phyloP scores from a whole-genome alignment of 2,113 vertebrate genomes.

The Calyptomena viridis region DNA sequence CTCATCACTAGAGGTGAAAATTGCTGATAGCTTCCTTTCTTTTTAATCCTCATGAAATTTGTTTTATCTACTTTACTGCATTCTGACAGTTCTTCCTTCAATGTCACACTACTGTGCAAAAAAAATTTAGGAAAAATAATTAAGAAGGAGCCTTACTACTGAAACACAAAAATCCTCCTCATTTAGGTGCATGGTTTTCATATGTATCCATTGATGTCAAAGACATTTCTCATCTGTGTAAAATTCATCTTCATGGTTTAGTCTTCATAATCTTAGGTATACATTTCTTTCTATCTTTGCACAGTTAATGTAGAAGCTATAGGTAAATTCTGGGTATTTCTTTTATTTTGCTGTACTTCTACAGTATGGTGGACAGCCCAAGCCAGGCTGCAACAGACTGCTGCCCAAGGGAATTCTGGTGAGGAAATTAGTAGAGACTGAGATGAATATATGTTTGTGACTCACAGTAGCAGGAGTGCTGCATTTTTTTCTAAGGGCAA shows the following conservation, averaged over 20 bases:
- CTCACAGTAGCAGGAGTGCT: neutral
- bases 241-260: neutral
- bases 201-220: neutral
- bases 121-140: neutral
- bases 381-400: neutral
- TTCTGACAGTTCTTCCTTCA: neutral
- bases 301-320: neutral
- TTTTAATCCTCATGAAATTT: neutral
- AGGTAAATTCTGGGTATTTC: neutral
- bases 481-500: neutral
- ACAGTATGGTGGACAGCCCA: neutral
- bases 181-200: neutral
- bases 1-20: neutral
- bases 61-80: neutral
- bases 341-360: neutral
- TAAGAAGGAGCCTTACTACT: neutral
- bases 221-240: neutral
- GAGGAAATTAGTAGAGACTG: neutral
- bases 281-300: neutral
- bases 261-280: neutral
- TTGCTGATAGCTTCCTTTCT: neutral
- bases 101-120: fast-evolving
- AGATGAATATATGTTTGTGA: neutral
- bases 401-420: neutral
- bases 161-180: neutral